Percentiles rank a stretch among this genome's conserved stretches.
Evolutionary conservation across 2,797 vertebrate genomes (phyloP).

Genomic region (Numenius phaeopus): DNA sequence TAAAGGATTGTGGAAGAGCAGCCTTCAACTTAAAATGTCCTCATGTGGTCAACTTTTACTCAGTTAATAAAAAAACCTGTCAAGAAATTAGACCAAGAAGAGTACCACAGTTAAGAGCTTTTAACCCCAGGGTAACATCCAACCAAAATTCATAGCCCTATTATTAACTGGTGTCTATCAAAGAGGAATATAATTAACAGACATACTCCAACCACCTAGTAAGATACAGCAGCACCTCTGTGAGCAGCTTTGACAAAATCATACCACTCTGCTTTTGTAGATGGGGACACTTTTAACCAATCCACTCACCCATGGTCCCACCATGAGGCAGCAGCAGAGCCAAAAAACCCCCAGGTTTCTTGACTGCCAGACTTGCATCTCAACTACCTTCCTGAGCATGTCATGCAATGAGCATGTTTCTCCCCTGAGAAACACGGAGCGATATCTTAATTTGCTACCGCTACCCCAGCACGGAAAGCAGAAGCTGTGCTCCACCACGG

Average conservation of each 20-base stretch:
- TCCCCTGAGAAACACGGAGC: fast-evolving
- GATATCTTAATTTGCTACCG: fast-evolving
- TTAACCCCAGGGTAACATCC: not conserved
- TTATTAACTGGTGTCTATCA: not conserved
- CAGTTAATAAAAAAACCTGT: not conserved
- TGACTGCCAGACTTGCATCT: not conserved
- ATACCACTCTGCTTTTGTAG: not conserved
- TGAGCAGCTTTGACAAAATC: not conserved
- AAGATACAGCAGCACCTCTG: not conserved
- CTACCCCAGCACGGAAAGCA: not conserved
- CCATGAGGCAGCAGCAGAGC: not conserved
- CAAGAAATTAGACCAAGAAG: not conserved
- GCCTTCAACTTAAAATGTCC: not conserved
- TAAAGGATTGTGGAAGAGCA: not conserved
- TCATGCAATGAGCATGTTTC: not conserved
- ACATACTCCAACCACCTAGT: not conserved
- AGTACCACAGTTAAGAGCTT: not conserved
- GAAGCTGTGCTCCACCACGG: not conserved
- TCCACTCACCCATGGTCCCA: not conserved
- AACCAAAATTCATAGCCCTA: not conserved
- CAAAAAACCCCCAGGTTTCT: not conserved
- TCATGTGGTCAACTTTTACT: not conserved
- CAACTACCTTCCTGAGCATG: not conserved
- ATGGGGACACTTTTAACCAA: not conserved
- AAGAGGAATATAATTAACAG: not conserved